phyloP scores from a whole-genome alignment of 2,888 invertebrate species.

The Parnassius mnemosyne region DNA sequence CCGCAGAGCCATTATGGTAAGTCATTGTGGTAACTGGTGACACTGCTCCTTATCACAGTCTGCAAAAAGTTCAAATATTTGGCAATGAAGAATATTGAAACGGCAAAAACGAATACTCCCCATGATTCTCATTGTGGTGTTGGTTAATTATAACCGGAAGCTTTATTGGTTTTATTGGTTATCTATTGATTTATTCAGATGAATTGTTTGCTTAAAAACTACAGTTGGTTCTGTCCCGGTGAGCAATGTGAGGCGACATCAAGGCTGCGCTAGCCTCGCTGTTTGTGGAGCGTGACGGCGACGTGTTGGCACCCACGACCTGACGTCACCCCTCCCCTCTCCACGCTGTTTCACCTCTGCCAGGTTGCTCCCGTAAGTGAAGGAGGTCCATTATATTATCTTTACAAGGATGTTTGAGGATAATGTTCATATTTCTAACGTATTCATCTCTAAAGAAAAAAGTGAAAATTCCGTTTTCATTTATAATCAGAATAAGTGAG shows the following conservation, averaged over 20 bases:
- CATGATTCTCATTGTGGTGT: slow-evolving; percentile 9
- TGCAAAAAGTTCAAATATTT: too few relatives aligned
- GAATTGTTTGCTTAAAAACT: slow-evolving; percentile 60
- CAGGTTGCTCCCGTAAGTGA: slow-evolving; percentile 6
- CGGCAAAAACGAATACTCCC: too few relatives aligned
- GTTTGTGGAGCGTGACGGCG: slow-evolving; percentile 80
- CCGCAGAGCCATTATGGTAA: too few relatives aligned
- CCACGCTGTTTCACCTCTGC: slow-evolving; percentile 8
- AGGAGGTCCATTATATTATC: slow-evolving; percentile 6
- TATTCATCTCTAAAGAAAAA: too few relatives aligned
- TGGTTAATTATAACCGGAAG: slow-evolving; percentile 47
- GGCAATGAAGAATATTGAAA: too few relatives aligned
- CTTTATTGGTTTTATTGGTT: slow-evolving; percentile 38
- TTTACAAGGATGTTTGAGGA: slow-evolving; percentile 3
- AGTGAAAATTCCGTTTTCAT: too few relatives aligned
- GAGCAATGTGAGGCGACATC: slow-evolving; percentile 75
- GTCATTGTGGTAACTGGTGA: too few relatives aligned
- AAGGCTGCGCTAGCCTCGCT: slow-evolving; percentile 76
- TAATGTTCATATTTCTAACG: background rate
- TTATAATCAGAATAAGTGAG: too few relatives aligned
- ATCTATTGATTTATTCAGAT: slow-evolving; percentile 43
- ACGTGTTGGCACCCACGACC: slow-evolving; percentile 75
- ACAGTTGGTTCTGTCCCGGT: slow-evolving; percentile 61
- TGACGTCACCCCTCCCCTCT: slow-evolving; percentile 61
- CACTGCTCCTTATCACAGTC: too few relatives aligned